Conservation (phyloP, 2,888 invertebrate genomes). For the Chloromyia formosa region DNA sequence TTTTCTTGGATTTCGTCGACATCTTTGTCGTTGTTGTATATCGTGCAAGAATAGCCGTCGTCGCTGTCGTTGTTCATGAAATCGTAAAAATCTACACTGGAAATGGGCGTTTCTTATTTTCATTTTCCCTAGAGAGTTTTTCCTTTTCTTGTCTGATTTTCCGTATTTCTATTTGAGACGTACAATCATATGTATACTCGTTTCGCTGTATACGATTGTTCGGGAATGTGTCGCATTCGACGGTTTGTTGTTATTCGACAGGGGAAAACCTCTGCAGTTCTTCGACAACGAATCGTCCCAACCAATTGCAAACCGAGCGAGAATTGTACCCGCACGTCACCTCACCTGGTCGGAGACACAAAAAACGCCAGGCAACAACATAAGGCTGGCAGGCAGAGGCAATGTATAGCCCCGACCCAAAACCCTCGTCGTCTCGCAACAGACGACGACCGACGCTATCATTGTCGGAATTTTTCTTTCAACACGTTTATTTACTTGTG, state of each 20-base stretch:
- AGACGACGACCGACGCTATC: slow-evolving; percentile 21
- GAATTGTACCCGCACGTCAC: slow-evolving; percentile 27
- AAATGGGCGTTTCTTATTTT: slow-evolving; percentile 44
- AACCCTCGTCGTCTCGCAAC: neutral
- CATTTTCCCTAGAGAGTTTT: slow-evolving; percentile 30
- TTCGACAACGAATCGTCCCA: slow-evolving; percentile 19
- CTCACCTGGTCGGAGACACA: slow-evolving; percentile 24
- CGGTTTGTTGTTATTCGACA: slow-evolving; percentile 33
- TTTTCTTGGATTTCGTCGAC: slow-evolving; percentile 37
- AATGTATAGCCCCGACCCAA: slow-evolving; percentile 4
- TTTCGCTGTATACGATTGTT: slow-evolving; percentile 21
- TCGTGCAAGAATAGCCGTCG: no score
- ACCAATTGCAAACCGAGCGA: slow-evolving; percentile 30
- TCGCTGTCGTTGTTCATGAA: neutral
- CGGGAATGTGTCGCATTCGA: slow-evolving; percentile 38
- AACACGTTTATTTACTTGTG: slow-evolving; percentile 35
- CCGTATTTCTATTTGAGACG: slow-evolving; percentile 39
- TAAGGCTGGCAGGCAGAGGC: slow-evolving; percentile 1
- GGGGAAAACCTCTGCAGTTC: slow-evolving; percentile 15
- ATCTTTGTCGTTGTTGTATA: neutral
- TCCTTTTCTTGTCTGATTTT: slow-evolving; percentile 37
- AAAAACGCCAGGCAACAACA: neutral
- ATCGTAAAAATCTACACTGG: slow-evolving; percentile 41
- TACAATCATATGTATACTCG: slow-evolving; percentile 1
- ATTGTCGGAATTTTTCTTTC: slow-evolving; percentile 40